Conservation (phyloP, 1,140 invertebrate species). For the Monomorium pharaonis region DNA sequence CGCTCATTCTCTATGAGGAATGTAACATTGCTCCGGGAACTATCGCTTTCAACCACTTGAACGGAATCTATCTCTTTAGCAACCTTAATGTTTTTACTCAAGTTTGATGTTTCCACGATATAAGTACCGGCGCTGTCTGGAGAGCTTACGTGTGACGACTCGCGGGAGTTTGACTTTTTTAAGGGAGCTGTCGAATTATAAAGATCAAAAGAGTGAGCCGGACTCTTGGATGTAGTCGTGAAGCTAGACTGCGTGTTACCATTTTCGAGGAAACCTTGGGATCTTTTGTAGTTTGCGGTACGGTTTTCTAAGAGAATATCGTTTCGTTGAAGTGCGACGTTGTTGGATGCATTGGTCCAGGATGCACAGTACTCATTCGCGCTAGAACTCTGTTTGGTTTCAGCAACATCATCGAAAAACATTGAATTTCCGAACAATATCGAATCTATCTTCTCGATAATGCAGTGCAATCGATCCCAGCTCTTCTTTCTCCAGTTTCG, state of each 20-base stretch:
- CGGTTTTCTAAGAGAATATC: constrained; percentile 66
- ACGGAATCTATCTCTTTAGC: constrained; percentile 29
- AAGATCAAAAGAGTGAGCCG: background rate
- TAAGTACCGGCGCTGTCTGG: constrained; percentile 78
- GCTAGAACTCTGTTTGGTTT: constrained; percentile 21
- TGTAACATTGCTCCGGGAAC: constrained; percentile 78
- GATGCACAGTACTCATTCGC: background rate
- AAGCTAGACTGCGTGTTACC: background rate
- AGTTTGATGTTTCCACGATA: constrained; percentile 71
- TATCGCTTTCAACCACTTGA: constrained; percentile 56
- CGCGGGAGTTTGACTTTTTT: constrained; percentile 50
- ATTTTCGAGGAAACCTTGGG: background rate
- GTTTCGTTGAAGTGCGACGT: background rate
- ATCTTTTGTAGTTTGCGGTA: constrained; percentile 47
- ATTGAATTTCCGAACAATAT: constrained; percentile 80
- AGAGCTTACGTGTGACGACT: constrained; percentile 40
- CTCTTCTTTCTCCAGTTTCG: constrained; percentile 75
- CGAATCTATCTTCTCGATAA: constrained; percentile 83
- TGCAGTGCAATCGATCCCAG: constrained; percentile 77
- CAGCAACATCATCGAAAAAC: constrained; percentile 73
- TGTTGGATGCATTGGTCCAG: constrained; percentile 12
- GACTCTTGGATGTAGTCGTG: background rate
- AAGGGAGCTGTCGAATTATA: background rate
- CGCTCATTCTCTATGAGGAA: constrained; percentile 78
- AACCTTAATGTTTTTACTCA: constrained; percentile 59